Percentiles rank a stretch among this genome's conserved stretches.
Conservation (phyloP, 2,113 vertebrate species). For the Artemisiospiza belli region DNA sequence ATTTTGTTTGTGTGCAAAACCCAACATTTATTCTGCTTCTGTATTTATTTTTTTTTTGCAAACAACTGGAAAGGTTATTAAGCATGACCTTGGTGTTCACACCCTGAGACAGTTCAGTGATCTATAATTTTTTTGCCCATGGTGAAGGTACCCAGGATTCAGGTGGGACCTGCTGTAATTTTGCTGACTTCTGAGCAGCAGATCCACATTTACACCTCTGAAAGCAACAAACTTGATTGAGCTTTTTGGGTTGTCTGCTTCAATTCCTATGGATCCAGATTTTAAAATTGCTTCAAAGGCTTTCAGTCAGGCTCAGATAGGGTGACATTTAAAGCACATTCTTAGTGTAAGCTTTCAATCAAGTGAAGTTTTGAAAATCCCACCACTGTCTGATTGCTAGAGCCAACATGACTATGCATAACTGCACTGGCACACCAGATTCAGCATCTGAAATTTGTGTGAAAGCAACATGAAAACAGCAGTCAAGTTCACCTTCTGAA, state of each 20-base stretch:
- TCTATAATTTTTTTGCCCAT: background rate
- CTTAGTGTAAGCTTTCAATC: background rate
- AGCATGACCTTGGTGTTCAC: rapidly evolving
- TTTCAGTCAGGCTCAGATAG: background rate
- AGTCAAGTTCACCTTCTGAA: background rate
- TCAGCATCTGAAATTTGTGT: background rate
- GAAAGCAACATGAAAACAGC: background rate
- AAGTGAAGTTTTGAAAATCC: background rate
- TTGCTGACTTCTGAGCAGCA: background rate
- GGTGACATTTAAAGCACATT: background rate
- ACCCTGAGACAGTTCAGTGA: background rate
- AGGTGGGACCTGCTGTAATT: background rate
- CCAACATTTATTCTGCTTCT: background rate
- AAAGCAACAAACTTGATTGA: background rate
- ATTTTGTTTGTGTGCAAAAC: background rate
- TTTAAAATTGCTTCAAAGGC: background rate
- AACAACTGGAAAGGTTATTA: background rate
- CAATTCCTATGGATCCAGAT: background rate
- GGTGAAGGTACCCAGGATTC: background rate
- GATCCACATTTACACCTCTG: background rate
- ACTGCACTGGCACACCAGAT: background rate
- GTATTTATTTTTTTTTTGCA: background rate
- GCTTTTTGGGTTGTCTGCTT: background rate
- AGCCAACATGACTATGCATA: background rate
- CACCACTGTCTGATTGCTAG: background rate